Conservation (phyloP, 1,140 invertebrate species). For the Heliothis subflexa region DNA sequence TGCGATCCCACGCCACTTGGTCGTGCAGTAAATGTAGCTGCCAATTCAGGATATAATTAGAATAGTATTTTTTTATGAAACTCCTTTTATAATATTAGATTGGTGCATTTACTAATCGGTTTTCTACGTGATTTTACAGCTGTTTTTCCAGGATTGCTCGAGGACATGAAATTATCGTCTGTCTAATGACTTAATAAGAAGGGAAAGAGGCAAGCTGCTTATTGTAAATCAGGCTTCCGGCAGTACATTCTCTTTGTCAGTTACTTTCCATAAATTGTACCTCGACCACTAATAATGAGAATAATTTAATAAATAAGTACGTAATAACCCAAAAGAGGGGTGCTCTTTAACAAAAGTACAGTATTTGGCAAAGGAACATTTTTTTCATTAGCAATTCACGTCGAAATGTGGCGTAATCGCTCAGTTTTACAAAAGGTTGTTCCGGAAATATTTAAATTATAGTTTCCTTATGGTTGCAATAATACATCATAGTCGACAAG, state of each 20-base stretch:
- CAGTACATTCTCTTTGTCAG: not conserved
- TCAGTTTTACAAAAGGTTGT: not conserved
- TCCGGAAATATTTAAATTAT: not conserved
- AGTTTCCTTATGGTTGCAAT: not conserved
- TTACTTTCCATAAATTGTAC: not conserved
- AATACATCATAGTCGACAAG: no score
- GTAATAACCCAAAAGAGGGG: not conserved
- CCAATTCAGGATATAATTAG: conserved; percentile 5
- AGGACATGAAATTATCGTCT: conserved; percentile 12
- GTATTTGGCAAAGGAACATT: not conserved
- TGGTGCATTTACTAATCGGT: not conserved
- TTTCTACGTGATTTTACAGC: not conserved
- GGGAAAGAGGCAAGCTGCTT: not conserved
- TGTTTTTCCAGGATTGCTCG: not conserved
- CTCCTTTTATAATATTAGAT: not conserved
- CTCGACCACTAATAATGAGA: not conserved
- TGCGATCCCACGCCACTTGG: conserved; percentile 3
- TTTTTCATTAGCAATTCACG: not conserved
- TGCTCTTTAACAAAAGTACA: not conserved
- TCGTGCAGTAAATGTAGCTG: conserved; percentile 2
- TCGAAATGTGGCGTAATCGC: not conserved
- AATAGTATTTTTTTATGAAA: not conserved
- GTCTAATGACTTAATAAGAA: conserved; percentile 22
- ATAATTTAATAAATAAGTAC: conserved; percentile 34
- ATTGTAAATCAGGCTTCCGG: conserved; percentile 2